A percentile compares a stretch with the other conserved stretches of the same genome.
Evolutionary conservation across 2,888 invertebrate species (phyloP).

Genomic region (Trachelus tabidus): DNA sequence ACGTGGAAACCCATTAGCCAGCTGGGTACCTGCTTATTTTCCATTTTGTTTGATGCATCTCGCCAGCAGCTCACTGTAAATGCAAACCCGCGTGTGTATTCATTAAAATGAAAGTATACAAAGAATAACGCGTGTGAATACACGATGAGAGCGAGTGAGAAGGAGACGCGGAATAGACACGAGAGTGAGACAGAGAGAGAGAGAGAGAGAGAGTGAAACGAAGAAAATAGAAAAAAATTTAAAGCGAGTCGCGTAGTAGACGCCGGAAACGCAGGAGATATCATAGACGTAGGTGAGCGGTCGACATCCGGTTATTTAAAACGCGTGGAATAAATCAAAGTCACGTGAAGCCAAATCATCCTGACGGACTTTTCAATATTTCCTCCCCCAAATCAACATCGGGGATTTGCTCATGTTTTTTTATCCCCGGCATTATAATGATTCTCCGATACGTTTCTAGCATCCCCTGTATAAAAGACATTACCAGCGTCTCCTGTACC

Average conservation of each 20-base stretch:
- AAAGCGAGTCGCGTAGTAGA: not conserved
- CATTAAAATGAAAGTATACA: not conserved
- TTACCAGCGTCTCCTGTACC: not conserved
- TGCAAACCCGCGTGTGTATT: not conserved
- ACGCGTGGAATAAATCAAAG: not conserved
- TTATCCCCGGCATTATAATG: not conserved
- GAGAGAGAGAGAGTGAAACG: conserved; percentile 22
- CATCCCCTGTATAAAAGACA: not conserved
- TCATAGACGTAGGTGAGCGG: too few species aligned
- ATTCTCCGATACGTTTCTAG: not conserved
- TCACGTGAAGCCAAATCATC: not conserved
- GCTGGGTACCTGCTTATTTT: not conserved
- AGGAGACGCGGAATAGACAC: not conserved
- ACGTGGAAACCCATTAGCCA: not conserved
- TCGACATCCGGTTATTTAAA: too few species aligned
- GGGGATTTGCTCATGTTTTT: not conserved
- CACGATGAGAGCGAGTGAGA: not conserved
- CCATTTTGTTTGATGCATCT: not conserved
- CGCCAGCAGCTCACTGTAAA: not conserved
- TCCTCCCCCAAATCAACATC: not conserved
- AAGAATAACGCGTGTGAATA: not conserved
- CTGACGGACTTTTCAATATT: not conserved
- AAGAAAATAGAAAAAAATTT: conserved; percentile 21
- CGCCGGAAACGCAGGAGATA: too few species aligned
- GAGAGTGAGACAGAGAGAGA: conserved; percentile 20